phyloP scores from a whole-genome alignment of 92 coral and sea anemone species.

The Porites evermanni region DNA sequence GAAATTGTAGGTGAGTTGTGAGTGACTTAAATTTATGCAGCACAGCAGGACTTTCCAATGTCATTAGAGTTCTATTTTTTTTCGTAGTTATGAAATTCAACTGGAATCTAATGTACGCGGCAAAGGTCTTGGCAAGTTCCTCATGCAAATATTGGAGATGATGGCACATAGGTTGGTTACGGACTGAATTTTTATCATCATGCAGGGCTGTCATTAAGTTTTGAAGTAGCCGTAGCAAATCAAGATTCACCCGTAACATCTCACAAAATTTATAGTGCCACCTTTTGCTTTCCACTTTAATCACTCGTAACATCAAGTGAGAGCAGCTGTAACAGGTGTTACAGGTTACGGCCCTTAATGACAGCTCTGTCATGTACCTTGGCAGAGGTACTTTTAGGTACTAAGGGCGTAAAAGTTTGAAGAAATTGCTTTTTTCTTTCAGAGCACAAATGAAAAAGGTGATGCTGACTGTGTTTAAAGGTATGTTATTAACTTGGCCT shows the following conservation, averaged over 20 bases:
- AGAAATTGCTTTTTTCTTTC: conserved; percentile 8
- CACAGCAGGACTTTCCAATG: not conserved
- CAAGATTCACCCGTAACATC: too few relatives aligned
- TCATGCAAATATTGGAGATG: conserved; percentile 95
- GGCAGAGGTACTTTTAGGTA: too few relatives aligned
- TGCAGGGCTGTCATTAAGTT: too few relatives aligned
- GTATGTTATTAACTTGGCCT: conserved; percentile 28
- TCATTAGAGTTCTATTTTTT: not conserved
- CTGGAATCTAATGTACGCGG: conserved; percentile 78
- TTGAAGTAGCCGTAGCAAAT: too few relatives aligned
- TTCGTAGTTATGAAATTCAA: conserved; percentile 91
- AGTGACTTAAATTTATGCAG: not conserved
- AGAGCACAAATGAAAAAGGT: conserved; percentile 94
- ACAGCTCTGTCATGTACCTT: too few relatives aligned
- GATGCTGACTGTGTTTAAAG: conserved; percentile 95
- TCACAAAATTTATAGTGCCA: too few relatives aligned
- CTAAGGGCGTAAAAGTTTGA: too few relatives aligned
- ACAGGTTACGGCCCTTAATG: too few relatives aligned
- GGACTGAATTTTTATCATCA: not conserved
- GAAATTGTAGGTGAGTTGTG: too few relatives aligned
- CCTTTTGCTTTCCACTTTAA: too few relatives aligned
- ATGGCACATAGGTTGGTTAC: conserved; percentile 87
- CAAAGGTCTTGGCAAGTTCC: conserved; percentile 96
- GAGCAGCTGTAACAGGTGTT: too few relatives aligned
- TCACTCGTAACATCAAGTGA: too few relatives aligned